Conservation (phyloP, 2,113 vertebrate genomes). For the Atlantisia rogersi region DNA sequence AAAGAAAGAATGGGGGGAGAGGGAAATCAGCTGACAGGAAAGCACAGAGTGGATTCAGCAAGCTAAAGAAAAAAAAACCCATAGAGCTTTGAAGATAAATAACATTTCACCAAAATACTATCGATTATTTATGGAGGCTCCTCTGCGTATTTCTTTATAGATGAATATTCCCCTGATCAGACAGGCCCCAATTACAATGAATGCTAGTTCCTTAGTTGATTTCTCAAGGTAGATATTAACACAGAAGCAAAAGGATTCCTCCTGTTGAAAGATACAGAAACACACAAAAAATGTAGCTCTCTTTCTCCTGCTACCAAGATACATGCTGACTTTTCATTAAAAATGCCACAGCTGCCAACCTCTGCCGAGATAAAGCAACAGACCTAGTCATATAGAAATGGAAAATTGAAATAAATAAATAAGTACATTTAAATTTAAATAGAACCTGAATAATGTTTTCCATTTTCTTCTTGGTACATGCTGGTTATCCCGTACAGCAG, state of each 20-base stretch:
- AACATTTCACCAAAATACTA: background rate
- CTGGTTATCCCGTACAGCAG: background rate
- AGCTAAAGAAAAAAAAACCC: background rate
- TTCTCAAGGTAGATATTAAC: conserved; percentile 1
- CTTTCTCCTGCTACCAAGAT: background rate
- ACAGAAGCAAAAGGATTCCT: background rate
- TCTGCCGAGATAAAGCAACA: background rate
- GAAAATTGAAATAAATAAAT: background rate
- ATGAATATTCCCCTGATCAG: background rate
- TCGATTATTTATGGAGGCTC: background rate
- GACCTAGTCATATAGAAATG: background rate
- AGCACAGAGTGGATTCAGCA: background rate
- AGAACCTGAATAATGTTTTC: background rate
- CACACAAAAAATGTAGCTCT: background rate
- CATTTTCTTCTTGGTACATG: background rate
- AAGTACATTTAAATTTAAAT: background rate
- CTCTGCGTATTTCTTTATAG: background rate
- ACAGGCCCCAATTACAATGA: background rate
- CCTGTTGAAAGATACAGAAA: background rate
- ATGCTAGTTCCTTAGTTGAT: background rate
- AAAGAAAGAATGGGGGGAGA: background rate
- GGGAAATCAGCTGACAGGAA: background rate
- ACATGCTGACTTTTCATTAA: conserved; percentile 35
- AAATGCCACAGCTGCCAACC: conserved; percentile 23
- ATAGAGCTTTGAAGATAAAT: background rate